A percentile compares a stretch with the other conserved stretches of the same genome.
These are phyloP conservation scores for Rachycentron canadum DNA, from an alignment of 2,797 vertebrate genomes.

Conservation along the genomic window DNA sequence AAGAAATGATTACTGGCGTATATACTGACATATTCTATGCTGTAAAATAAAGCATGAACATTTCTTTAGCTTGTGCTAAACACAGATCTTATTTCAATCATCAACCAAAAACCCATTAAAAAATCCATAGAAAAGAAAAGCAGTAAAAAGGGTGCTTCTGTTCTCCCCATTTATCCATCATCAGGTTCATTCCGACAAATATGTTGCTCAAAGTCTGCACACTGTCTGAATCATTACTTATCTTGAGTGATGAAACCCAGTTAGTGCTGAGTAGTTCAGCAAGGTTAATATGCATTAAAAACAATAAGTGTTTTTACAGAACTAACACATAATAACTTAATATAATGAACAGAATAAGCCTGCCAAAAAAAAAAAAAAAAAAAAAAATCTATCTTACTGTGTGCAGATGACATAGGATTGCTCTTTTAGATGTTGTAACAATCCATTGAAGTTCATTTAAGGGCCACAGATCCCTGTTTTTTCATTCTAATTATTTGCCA, in stretches of 20 bases:
- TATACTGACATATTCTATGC: too few relatives aligned
- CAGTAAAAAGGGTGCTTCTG: conserved; percentile 15
- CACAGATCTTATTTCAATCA: too few relatives aligned
- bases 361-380: too few relatives aligned
- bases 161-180: conserved; percentile 23
- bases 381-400: too few relatives aligned
- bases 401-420: too few relatives aligned
- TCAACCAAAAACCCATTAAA: too few relatives aligned
- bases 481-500: not conserved
- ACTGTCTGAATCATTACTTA: conserved; percentile 9
- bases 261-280: conserved; percentile 20
- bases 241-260: conserved; percentile 21
- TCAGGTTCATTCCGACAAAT: conserved; percentile 36
- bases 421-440: too few relatives aligned
- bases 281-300: conserved; percentile 16
- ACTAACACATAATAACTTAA: not conserved
- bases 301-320: not conserved
- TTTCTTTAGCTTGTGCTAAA: too few relatives aligned
- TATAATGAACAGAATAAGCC: not conserved
- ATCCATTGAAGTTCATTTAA: not conserved
- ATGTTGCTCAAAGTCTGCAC: conserved; percentile 14
- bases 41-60: too few relatives aligned
- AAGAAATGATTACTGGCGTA: too few relatives aligned
- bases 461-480: not conserved
- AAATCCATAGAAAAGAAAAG: too few relatives aligned